Percentiles rank a stretch among this genome's conserved stretches.
phyloP scores from a whole-genome alignment of 1,140 invertebrate genomes.

The Cotesia chilonis region DNA sequence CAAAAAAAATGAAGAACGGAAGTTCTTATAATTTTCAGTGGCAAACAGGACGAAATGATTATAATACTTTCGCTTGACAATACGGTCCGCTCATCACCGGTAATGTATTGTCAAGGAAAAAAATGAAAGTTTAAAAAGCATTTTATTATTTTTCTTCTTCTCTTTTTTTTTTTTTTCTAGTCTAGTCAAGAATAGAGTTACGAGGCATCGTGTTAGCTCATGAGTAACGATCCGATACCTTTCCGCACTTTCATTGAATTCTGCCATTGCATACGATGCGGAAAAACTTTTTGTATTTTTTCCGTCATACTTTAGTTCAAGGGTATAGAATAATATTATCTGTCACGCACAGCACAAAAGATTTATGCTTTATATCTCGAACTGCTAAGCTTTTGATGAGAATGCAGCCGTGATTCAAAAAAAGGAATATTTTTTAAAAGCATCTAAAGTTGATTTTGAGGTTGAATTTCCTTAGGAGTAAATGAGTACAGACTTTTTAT shows the following conservation, averaged over 20 bases:
- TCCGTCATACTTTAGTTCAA: not conserved
- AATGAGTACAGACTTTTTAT: no score
- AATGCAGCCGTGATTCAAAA: no score
- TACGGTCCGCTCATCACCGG: not conserved
- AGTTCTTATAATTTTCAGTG: not conserved
- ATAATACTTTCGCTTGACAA: constrained; percentile 2
- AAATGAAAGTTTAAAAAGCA: constrained; percentile 8
- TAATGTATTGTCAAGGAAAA: not conserved
- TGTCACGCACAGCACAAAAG: no score
- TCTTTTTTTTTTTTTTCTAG: not conserved
- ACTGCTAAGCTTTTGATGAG: no score
- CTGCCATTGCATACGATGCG: not conserved
- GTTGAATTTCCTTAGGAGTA: no score
- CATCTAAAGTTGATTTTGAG: no score
- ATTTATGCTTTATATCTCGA: no score
- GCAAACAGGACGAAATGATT: constrained; percentile 6
- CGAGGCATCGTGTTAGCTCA: not conserved
- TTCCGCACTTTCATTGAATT: constrained; percentile 10
- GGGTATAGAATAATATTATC: not conserved
- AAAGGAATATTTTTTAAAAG: no score
- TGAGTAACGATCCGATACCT: constrained; percentile 5
- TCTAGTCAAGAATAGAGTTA: no score
- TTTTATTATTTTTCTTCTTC: not conserved
- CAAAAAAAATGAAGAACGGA: not conserved
- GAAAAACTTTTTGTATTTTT: not conserved